Conservation (phyloP, 2,888 invertebrate species). For the Limnephilus auricula region DNA sequence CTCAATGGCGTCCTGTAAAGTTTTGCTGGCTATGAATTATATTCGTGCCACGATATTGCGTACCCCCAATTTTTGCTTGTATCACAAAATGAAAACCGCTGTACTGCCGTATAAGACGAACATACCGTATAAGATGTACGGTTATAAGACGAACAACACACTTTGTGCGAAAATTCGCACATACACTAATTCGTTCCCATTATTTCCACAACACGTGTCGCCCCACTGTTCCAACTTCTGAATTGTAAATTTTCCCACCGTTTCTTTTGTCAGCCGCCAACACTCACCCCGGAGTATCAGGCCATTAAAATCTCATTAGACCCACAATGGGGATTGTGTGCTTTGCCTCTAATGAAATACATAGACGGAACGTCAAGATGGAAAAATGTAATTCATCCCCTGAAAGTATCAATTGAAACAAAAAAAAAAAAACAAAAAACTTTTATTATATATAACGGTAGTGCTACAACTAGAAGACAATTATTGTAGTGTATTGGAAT, state of each 20-base stretch:
- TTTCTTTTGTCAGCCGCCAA: neutral
- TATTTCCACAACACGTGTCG: neutral
- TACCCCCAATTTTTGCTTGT: too few relatives aligned
- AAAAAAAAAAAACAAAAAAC: too few relatives aligned
- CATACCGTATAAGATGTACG: too few relatives aligned
- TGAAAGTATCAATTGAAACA: neutral
- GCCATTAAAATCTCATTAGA: constrained; percentile 59
- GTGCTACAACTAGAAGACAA: too few relatives aligned
- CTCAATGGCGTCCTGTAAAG: too few relatives aligned
- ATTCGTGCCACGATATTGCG: too few relatives aligned
- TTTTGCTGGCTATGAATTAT: too few relatives aligned
- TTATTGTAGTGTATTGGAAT: too few relatives aligned
- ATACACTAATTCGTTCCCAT: neutral
- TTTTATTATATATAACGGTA: too few relatives aligned
- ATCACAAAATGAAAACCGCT: too few relatives aligned
- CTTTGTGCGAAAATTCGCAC: neutral
- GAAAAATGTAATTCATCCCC: neutral
- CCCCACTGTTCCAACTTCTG: neutral
- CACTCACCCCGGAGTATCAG: constrained; percentile 33
- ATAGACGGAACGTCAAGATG: neutral
- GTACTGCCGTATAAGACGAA: neutral
- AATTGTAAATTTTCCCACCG: neutral
- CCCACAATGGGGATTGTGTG: constrained; percentile 51
- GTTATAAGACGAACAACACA: neutral
- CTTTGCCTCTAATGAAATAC: neutral